Base-by-base conservation (phyloP, 1,140 invertebrate species). In the Forficula auricularia region DNA sequence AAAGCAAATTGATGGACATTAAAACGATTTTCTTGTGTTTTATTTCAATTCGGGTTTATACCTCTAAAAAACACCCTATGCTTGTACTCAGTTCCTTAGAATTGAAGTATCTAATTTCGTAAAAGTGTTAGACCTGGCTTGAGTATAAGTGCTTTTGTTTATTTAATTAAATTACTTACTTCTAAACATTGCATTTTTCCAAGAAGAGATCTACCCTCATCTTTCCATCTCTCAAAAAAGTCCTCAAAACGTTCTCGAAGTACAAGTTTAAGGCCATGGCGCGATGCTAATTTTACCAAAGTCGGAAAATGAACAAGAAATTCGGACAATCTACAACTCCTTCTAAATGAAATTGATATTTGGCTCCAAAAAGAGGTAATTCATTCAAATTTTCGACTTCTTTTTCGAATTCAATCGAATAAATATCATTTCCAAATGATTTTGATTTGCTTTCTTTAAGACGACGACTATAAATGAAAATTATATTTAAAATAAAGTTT, bases 301-400 rank as follows among this genome's bases (percentile, higher is more conserved):
- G 79, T 67, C 18, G 87, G 82, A 61, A 97, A 86, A 63, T 97
- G 78, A 12, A 98, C 91, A 19, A 99, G 66, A 68, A 97, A 99
- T 61, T 99, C 95, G 18, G 95, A 66, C 95, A 99, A 60, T 98
- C 78, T 0, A 99, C 94, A 12, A 94, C 88, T 33, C 84, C 90
- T 57, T 97, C 88, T 39, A 98, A 63, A 56, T 89, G 75, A 60
- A 98, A 98, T 61, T 92, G 76, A 66, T 98, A 97, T 61, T 91
- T 88, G 22, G 83, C 88, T 33, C 95, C 95, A 71, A 98, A 99
- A 10, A 98, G 58, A 3, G 87, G 83, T 50, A 76, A 72, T 9
- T 74, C 71, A 10, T 27, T 27, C 4, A 6, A 35, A 33, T 75
- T 66, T 49, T 75, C 65, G 19, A 69, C 65, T 52, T 84, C 73